These are phyloP conservation scores for Bothrops jararaca DNA, from an alignment of 2,113 vertebrate genomes.

Conservation along the genomic window DNA sequence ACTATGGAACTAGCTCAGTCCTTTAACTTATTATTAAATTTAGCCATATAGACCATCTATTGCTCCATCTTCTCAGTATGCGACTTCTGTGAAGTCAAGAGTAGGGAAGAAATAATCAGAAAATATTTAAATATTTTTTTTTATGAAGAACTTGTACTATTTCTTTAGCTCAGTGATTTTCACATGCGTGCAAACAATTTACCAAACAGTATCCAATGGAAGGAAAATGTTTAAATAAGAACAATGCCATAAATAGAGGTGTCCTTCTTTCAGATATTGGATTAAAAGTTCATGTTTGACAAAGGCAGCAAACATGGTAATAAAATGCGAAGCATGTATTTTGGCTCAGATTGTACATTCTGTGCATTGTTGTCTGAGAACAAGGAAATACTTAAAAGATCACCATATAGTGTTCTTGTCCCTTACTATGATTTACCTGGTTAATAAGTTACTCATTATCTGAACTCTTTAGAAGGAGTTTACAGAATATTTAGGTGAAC, in stretches of 20 bases:
- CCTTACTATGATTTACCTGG: slow-evolving; percentile 1
- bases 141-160: not conserved
- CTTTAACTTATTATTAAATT: not conserved
- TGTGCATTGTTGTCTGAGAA: slow-evolving; percentile 43
- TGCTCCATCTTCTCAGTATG: not conserved
- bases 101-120: not conserved
- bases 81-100: not conserved
- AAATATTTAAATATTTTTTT: not conserved
- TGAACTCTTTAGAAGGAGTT: slow-evolving; percentile 15
- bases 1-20: not conserved
- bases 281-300: slow-evolving; percentile 4
- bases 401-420: not conserved
- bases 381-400: not conserved
- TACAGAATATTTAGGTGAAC: not conserved
- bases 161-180: not conserved
- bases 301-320: slow-evolving; percentile 23
- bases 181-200: not conserved
- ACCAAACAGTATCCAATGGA: not conserved
- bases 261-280: not conserved
- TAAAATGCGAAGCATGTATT: slow-evolving; percentile 43
- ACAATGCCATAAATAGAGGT: not conserved
- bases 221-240: slow-evolving; percentile 5
- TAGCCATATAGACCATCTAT: not conserved
- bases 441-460: slow-evolving; percentile 13
- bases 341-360: slow-evolving; percentile 43